These are phyloP conservation scores for Chiridota heheva DNA, from an alignment of 35 echinoderm and acorn worm species.

Conservation along the genomic window DNA sequence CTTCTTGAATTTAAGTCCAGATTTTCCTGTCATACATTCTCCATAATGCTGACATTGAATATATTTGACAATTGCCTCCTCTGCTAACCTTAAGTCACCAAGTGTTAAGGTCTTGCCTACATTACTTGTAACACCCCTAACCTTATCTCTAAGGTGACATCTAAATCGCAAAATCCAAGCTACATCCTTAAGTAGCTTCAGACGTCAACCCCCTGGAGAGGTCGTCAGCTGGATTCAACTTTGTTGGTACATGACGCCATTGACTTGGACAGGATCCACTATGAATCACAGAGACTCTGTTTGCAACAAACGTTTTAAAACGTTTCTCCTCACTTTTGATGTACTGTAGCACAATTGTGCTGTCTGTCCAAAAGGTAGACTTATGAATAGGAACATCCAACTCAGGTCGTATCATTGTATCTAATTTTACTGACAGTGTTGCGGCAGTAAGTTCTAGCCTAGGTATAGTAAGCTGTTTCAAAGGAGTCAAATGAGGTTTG, in stretches of 20 bases:
- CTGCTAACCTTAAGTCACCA: background rate
- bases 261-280: slow-evolving; percentile 21
- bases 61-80: slow-evolving; percentile 31
- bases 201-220: slow-evolving; percentile 19
- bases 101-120: background rate
- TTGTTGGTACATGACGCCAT: slow-evolving; percentile 45
- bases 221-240: slow-evolving; percentile 53
- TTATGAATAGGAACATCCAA: slow-evolving; percentile 20
- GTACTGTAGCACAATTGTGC: slow-evolving; percentile 46
- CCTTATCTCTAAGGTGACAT: too few relatives aligned
- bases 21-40: slow-evolving; percentile 29
- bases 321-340: slow-evolving; percentile 44
- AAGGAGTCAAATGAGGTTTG: slow-evolving; percentile 33
- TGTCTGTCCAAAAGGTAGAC: slow-evolving; percentile 53
- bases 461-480: slow-evolving; percentile 59
- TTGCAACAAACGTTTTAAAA: slow-evolving; percentile 66
- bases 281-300: slow-evolving; percentile 34
- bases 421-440: slow-evolving; percentile 44
- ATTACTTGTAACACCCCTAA: too few relatives aligned
- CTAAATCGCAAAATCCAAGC: too few relatives aligned
- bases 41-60: slow-evolving; percentile 23
- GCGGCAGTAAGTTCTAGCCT: slow-evolving; percentile 58
- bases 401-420: slow-evolving; percentile 45
- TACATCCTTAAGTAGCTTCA: too few relatives aligned
- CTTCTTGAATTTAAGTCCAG: background rate